Base-by-base conservation (phyloP, 2,888 invertebrate genomes). In the Norana najaformis region DNA sequence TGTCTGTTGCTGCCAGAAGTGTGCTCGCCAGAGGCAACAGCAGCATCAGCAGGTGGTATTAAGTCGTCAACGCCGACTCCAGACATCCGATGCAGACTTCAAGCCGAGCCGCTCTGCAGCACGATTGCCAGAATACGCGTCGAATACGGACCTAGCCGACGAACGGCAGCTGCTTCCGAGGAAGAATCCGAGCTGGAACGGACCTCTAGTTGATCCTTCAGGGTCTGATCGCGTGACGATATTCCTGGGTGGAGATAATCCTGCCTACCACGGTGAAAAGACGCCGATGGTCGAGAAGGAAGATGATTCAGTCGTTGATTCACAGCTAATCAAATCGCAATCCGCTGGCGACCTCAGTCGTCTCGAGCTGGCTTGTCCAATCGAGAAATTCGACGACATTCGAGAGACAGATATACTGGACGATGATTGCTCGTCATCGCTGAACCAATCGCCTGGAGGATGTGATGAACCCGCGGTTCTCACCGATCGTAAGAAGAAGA, bases 1-100 rank as follows among this genome's bases (percentile, higher is more conserved):
- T 41, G 91, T 92, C 36, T 92, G 92, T 88, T 93, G 92, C 89
- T 92, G 92, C 39, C 91, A 92, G 88, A 91, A 91, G 85, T 92
- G 92, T 89, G 92, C 92, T 89, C 90, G 92, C 30, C 89, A 91
- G 83, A 91, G 35, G 34, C 83, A 20, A 36, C 83, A 83, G 35
- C 89, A 36, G 8, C 35, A 85, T 4, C 85, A 85, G 35, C 88
- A 90, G 23, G 34, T 91, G 4, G 85, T 18, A 18, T 8, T 85
- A 23, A 85, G 85, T 37, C 35, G 85, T 35, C 85, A 37, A 36
- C 85, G 85, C 13, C 36, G 85, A 85, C 18, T 36, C 16, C 23
- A 85, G 85, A 85, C 85, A 23, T 36, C 85, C 5, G 85, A 85
- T 11, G 18, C 36, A 16, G 85, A 85, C 20, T 35, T 35, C 35